These are phyloP conservation scores for Strix uralensis DNA, from an alignment of 2,113 vertebrate genomes.

Conservation along the genomic window DNA sequence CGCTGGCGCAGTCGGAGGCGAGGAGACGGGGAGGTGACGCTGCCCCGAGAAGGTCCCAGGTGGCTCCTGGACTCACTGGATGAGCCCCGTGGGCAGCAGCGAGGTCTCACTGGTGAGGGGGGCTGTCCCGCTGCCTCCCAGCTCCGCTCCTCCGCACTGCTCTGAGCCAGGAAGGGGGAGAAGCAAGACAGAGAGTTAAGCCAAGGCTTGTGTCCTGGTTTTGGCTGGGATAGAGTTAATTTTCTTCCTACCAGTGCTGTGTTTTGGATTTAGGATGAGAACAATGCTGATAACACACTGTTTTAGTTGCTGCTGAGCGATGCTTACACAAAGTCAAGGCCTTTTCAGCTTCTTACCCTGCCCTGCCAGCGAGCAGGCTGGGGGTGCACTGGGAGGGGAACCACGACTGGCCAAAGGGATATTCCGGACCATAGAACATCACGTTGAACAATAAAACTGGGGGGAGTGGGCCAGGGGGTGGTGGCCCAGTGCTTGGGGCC, in stretches of 20 bases:
- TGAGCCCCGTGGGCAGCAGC: not conserved
- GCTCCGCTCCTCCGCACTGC: not conserved
- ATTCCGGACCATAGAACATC: too few relatives aligned
- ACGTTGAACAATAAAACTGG: not conserved
- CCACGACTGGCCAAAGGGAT: not conserved
- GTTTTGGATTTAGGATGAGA: not conserved
- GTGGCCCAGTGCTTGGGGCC: not conserved
- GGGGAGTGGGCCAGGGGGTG: not conserved
- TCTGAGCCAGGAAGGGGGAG: not conserved
- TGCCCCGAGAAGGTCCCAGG: not conserved
- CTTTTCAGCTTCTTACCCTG: not conserved
- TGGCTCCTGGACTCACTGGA: not conserved
- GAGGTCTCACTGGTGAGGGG: not conserved
- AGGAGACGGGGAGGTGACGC: not conserved
- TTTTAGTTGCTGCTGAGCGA: not conserved
- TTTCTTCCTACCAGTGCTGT: not conserved
- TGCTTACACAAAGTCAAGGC: not conserved
- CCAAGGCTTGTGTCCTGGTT: not conserved
- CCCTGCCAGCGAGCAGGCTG: not conserved
- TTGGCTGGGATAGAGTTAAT: not conserved
- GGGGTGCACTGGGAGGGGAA: not conserved
- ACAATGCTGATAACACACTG: not conserved
- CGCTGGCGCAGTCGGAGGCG: accelerated
- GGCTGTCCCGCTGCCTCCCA: not conserved
- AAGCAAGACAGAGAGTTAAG: not conserved